These are phyloP conservation scores for Ceratina australensis DNA, from an alignment of 1,140 invertebrate genomes.

Conservation along the genomic window DNA sequence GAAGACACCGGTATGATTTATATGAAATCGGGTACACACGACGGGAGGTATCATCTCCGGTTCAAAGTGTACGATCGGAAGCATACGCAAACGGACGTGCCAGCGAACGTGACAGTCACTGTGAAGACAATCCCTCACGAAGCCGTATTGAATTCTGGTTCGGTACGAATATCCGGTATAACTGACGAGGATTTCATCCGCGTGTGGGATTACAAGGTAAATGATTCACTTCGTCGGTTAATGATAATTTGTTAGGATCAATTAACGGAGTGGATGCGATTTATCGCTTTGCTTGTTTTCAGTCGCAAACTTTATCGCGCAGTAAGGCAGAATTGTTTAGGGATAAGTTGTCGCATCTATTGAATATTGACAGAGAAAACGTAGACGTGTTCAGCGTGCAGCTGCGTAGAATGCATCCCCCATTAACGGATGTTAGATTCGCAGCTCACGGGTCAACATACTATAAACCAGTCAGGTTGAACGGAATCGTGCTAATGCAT, in stretches of 20 bases:
- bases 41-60: slow-evolving; percentile 91
- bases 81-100: slow-evolving; percentile 94
- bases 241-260: background rate
- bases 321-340: slow-evolving; percentile 94
- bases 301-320: slow-evolving; percentile 88
- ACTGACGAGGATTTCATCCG: slow-evolving; percentile 97
- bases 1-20: slow-evolving; percentile 96
- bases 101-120: slow-evolving; percentile 94
- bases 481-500: slow-evolving; percentile 96
- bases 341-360: slow-evolving; percentile 91
- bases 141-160: slow-evolving; percentile 96
- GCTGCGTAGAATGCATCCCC: slow-evolving; percentile 90
- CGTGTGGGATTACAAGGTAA: slow-evolving; percentile 93
- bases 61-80: slow-evolving; percentile 97
- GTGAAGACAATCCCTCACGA: slow-evolving; percentile 97
- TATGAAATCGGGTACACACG: slow-evolving; percentile 94
- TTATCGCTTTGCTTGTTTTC: background rate
- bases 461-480: slow-evolving; percentile 95
- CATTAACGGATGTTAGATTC: slow-evolving; percentile 95
- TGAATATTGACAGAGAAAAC: slow-evolving; percentile 91
- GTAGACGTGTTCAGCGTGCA: slow-evolving; percentile 98
- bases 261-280: background rate
- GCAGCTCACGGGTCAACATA: slow-evolving; percentile 97
- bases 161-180: slow-evolving; percentile 95
- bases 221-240: slow-evolving; percentile 8